phyloP scores from a whole-genome alignment of 2,797 vertebrate species.

The Alosa sapidissima region DNA sequence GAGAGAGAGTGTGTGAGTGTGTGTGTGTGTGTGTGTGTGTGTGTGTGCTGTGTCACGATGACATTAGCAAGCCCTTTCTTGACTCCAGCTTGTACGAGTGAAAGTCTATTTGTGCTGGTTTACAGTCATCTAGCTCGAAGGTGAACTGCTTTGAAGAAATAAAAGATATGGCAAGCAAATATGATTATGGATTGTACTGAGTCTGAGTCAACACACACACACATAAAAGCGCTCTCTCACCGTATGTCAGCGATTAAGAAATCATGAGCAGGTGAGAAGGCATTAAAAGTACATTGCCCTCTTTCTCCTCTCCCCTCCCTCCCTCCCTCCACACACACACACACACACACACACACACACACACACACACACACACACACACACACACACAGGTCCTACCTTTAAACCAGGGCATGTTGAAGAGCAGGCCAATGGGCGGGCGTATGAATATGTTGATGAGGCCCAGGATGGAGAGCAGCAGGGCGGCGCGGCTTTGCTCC shows the following conservation, averaged over 20 bases:
- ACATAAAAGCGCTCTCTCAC: not conserved
- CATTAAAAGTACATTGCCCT: not conserved
- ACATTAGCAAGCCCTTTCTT: not conserved
- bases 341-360: not conserved
- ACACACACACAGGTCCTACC: slow-evolving; percentile 22
- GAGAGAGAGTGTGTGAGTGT: not conserved
- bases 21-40: not conserved
- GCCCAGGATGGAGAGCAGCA: slow-evolving; percentile 86
- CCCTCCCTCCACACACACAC: not conserved
- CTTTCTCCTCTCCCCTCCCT: too few species aligned
- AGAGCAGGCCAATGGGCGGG: slow-evolving; percentile 79
- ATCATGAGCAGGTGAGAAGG: not conserved
- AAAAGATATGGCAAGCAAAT: not conserved
- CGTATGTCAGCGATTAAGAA: not conserved
- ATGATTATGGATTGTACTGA: not conserved
- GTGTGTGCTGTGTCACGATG: not conserved
- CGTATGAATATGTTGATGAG: slow-evolving; percentile 88
- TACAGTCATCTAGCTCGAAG: not conserved
- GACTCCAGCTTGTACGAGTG: not conserved
- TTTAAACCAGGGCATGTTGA: slow-evolving; percentile 74
- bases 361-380: not conserved
- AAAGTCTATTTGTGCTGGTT: not conserved
- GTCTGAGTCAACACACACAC: not conserved
- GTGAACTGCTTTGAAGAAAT: not conserved
- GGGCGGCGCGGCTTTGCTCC: slow-evolving; percentile 77